A percentile compares a stretch with the other conserved stretches of the same genome.
phyloP scores from a whole-genome alignment of 2,888 invertebrate species.

The Laothoe populi region DNA sequence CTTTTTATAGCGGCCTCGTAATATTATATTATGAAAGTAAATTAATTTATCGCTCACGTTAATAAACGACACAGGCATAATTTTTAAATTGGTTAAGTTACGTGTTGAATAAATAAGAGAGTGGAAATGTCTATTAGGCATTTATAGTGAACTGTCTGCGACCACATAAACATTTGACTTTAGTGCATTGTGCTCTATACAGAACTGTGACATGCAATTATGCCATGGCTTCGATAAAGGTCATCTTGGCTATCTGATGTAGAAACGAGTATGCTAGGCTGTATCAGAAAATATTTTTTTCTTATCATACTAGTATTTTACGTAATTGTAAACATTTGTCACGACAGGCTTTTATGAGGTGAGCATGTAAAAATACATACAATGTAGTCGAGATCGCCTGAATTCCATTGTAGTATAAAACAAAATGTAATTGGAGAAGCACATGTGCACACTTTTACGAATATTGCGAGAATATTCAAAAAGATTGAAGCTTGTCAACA shows the following conservation, averaged over 20 bases:
- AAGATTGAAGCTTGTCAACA: constrained; percentile 21
- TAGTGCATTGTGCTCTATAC: not conserved
- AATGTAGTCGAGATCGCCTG: not conserved
- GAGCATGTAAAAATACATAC: constrained; percentile 16
- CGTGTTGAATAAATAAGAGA: constrained; percentile 23
- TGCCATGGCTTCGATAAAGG: constrained; percentile 16
- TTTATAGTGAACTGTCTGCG: constrained; percentile 14
- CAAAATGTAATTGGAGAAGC: not conserved
- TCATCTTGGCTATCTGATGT: constrained; percentile 23
- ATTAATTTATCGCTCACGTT: constrained; percentile 75
- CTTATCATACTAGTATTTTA: constrained; percentile 16
- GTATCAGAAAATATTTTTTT: constrained; percentile 6
- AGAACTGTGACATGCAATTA: constrained; percentile 6
- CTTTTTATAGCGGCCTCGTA: constrained; percentile 69
- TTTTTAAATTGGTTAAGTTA: constrained; percentile 57
- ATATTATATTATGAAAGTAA: constrained; percentile 70
- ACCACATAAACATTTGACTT: constrained; percentile 19
- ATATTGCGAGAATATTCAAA: constrained; percentile 5
- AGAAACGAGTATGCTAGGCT: constrained; percentile 9
- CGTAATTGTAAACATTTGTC: constrained; percentile 20
- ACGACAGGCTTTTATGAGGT: constrained; percentile 19
- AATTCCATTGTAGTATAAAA: not conserved
- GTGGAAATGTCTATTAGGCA: constrained; percentile 17
- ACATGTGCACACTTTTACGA: not conserved
- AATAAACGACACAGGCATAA: constrained; percentile 65